Evolutionary conservation across 2,113 vertebrate species (phyloP), one percentile per base, ranked within the genome.

Genomic region (Pygoscelis antarcticus): DNA sequence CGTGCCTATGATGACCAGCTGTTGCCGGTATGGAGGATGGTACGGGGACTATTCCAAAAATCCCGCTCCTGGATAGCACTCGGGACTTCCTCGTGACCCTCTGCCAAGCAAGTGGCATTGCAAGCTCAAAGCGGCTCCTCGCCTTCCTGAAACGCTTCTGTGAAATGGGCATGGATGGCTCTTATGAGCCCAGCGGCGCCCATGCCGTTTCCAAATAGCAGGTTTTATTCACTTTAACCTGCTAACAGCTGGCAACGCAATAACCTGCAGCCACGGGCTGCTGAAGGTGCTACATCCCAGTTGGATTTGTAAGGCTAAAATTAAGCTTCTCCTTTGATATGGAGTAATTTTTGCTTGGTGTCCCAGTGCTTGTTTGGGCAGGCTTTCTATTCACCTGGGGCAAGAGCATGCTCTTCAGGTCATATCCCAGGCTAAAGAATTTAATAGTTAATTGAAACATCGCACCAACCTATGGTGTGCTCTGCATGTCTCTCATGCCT

Each of bases 171-270:
- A 79, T 0, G 2, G 54, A 30, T 0, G 1, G 78, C 42, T 72
- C 64, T 54, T 19, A 11, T 1, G 23, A 68, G 40, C 46, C 49
- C 12, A 5, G 64, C 2, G 1, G 13, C 16, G 13, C 61, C 49
- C 8, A 13, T 2, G 2, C 5, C 0, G 0, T 11, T 83, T 52
- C 44, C 30, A 22, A 36, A 75, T 0, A 78, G 17, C n/a, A 42
- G 21, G 7, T 55, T 91, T 93, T 87, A 89, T 54, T 60, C 68
- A 64, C 38, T 91, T 75, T 13, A 72, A 58, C 47, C 60, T n/a
- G n/a, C 71, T 60, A 61, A 61, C 34, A 76, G 34, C 69, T 65
- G 42, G 66, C 81, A 83, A 52, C 0, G 5, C 75, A 52, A 51
- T 11, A 72, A 78, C 54, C 40, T 10, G 1, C 46, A 46, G 9